Conservation (phyloP, 1,140 invertebrate species). For the Anastrepha ludens region DNA sequence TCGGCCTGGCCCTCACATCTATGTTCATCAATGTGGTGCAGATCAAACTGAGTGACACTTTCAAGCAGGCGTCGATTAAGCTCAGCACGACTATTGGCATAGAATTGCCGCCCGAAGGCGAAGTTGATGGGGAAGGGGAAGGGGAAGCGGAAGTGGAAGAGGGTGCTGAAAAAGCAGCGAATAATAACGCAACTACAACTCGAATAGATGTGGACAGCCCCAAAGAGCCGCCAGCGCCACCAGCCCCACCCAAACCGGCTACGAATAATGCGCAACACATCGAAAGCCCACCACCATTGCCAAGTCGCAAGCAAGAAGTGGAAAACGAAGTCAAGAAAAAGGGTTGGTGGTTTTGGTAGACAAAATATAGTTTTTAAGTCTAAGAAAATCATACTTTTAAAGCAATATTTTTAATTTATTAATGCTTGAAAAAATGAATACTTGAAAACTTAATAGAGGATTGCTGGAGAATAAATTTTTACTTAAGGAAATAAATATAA, state of each 20-base stretch:
- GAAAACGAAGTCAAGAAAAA: slow-evolving; percentile 12
- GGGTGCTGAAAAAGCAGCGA: slow-evolving; percentile 19
- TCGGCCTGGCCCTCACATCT: slow-evolving; percentile 94
- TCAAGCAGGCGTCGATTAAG: slow-evolving; percentile 88
- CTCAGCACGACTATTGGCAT: slow-evolving; percentile 90
- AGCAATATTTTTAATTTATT: too few relatives aligned
- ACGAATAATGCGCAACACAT: background rate
- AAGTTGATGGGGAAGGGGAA: slow-evolving; percentile 60
- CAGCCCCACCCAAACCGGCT: background rate
- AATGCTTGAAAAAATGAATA: too few relatives aligned
- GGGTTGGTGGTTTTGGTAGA: slow-evolving; percentile 39
- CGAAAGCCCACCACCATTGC: slow-evolving; percentile 29
- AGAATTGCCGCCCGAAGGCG: slow-evolving; percentile 76
- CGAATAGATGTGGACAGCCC: background rate
- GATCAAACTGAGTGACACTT: slow-evolving; percentile 87
- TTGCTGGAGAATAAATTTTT: too few relatives aligned
- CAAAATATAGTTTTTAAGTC: background rate
- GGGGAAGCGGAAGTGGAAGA: slow-evolving; percentile 58
- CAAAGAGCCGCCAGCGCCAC: background rate
- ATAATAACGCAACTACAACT: background rate
- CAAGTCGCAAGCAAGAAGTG: slow-evolving; percentile 5
- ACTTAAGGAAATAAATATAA: too few relatives aligned
- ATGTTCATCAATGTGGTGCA: slow-evolving; percentile 99
- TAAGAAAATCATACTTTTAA: background rate
- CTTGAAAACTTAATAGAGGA: too few relatives aligned